Evolutionary conservation across 2,797 vertebrate species (phyloP).

Genomic region (Chaetophractus vellerosus): DNA sequence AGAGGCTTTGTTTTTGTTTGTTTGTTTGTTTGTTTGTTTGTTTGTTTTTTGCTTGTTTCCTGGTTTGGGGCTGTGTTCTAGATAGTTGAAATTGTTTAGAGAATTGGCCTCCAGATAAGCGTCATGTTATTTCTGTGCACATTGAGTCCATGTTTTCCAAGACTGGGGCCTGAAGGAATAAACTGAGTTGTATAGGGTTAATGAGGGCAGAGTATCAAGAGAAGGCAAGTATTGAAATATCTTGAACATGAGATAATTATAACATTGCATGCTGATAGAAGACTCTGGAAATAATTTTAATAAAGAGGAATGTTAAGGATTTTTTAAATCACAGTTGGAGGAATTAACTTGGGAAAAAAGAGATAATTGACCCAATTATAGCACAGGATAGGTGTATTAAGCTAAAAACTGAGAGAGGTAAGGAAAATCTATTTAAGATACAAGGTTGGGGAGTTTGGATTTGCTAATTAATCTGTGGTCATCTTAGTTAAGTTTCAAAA

Average conservation of each 20-base stretch:
- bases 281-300: constrained; percentile 23
- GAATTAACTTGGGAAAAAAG: constrained; percentile 49
- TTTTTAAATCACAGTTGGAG: constrained; percentile 6
- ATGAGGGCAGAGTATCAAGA: not conserved
- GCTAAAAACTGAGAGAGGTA: not conserved
- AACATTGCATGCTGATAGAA: not conserved
- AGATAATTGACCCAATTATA: not conserved
- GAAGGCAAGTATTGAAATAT: not conserved
- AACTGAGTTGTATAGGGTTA: not conserved
- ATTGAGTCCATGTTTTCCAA: not conserved
- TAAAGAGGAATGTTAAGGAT: constrained; percentile 22
- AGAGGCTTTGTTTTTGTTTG: too few species aligned
- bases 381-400: not conserved
- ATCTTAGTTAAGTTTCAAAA: not conserved
- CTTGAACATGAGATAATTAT: not conserved
- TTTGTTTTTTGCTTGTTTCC: too few species aligned
- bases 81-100: constrained; percentile 27
- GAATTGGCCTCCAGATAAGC: not conserved
- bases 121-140: not conserved
- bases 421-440: not conserved
- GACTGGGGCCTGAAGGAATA: not conserved
- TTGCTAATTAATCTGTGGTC: not conserved
- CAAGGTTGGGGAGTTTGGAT: not conserved
- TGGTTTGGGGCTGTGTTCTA: too few species aligned
- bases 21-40: too few species aligned